phyloP scores from a whole-genome alignment of 2,113 vertebrate species.

The Nerophis lumbriciformis region DNA sequence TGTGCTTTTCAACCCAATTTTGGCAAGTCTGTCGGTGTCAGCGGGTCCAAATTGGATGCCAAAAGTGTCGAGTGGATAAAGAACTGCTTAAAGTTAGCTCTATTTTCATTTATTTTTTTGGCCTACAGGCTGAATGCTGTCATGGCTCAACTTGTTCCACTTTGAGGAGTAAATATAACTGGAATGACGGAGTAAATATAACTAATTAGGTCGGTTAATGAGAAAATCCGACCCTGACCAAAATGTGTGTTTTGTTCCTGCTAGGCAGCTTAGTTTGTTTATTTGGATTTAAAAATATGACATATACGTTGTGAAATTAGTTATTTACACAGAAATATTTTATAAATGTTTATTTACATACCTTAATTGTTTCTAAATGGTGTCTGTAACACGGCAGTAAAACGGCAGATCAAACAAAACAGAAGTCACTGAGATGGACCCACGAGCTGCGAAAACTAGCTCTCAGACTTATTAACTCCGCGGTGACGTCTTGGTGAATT shows the following conservation, averaged over 20 bases:
- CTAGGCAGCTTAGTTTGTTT: conserved; percentile 24
- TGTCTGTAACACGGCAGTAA: too few species aligned
- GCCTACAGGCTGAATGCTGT: not conserved
- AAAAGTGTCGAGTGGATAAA: conserved; percentile 10
- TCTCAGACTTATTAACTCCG: too few species aligned
- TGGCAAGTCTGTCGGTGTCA: not conserved
- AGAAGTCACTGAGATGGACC: too few species aligned
- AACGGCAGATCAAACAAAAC: too few species aligned
- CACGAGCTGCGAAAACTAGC: too few species aligned
- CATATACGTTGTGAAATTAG: too few species aligned
- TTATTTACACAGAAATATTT: too few species aligned
- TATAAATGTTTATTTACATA: too few species aligned
- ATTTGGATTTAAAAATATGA: conserved; percentile 31
- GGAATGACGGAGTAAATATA: conserved; percentile 2
- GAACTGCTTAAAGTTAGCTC: not conserved
- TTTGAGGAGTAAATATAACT: not conserved
- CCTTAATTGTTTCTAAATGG: too few species aligned
- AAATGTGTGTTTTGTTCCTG: conserved; percentile 9
- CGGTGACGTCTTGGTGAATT: too few species aligned
- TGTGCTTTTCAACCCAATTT: conserved; percentile 21
- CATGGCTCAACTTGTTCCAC: not conserved
- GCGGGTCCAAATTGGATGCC: conserved; percentile 24
- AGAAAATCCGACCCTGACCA: conserved; percentile 10
- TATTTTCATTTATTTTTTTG: not conserved
- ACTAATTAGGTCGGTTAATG: not conserved